These are phyloP conservation scores for Cataglyphis albicans DNA, from an alignment of 2,888 invertebrate genomes.

Conservation along the genomic window DNA sequence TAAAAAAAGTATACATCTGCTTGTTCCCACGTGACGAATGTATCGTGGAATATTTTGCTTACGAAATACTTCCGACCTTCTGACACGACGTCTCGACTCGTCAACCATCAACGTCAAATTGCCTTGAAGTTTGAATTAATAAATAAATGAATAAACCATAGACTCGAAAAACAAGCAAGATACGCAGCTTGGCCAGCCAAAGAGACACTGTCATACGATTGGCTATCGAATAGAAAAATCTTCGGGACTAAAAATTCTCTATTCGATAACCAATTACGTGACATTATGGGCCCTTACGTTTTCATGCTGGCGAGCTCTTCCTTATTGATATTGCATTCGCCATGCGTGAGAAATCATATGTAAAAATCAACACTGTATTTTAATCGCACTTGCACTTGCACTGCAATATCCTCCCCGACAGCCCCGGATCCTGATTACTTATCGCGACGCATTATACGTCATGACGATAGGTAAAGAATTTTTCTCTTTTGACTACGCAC, in stretches of 20 bases:
- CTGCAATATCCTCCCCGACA: too few relatives aligned
- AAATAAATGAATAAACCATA: background rate
- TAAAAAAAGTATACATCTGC: background rate
- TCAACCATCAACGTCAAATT: background rate
- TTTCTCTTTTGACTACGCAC: background rate
- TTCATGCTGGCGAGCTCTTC: background rate
- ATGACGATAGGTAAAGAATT: background rate
- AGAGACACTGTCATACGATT: background rate
- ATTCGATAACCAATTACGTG: background rate
- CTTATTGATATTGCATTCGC: background rate
- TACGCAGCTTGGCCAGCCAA: background rate
- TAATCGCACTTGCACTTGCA: background rate
- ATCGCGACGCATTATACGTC: background rate
- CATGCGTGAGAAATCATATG: background rate
- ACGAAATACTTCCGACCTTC: background rate
- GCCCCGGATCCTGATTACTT: background rate
- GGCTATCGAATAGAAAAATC: background rate
- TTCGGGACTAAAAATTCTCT: background rate
- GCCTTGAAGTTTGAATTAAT: background rate
- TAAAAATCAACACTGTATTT: background rate
- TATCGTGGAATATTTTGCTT: background rate
- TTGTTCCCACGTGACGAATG: background rate
- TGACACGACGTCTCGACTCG: background rate
- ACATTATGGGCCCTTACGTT: background rate
- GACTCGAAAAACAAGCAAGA: background rate